phyloP scores from a whole-genome alignment of 1,140 invertebrate genomes.

The Drosophila lini region DNA sequence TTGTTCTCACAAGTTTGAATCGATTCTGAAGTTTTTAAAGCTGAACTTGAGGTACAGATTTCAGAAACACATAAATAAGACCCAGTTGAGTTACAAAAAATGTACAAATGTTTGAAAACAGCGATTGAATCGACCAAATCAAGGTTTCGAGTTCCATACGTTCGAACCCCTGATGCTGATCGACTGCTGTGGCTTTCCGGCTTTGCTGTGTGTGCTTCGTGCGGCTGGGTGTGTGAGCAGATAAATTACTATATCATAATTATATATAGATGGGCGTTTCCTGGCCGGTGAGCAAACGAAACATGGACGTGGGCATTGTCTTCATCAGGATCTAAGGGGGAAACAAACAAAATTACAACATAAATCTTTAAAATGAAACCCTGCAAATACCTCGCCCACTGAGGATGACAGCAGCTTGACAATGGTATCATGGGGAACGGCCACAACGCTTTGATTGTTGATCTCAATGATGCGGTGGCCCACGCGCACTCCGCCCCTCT shows the following conservation, averaged over 20 bases:
- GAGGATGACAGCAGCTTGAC: conserved; percentile 99
- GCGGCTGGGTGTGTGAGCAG: conserved; percentile 38
- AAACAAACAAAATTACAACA: conserved; percentile 73
- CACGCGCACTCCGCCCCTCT: conserved; percentile 98
- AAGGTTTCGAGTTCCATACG: too few species aligned
- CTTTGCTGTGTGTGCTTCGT: conserved; percentile 8
- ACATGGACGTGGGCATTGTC: conserved; percentile 99
- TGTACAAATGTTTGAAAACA: background rate
- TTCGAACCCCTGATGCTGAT: background rate
- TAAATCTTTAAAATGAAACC: background rate
- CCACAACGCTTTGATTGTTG: conserved; percentile 99
- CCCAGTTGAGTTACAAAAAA: background rate
- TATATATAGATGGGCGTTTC: conserved; percentile 99
- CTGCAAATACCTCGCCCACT: conserved; percentile 95
- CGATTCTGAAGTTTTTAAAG: background rate
- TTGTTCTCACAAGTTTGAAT: background rate
- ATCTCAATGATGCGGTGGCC: conserved; percentile 99
- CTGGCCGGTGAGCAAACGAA: conserved; percentile 98
- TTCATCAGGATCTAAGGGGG: conserved; percentile 98
- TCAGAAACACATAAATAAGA: background rate
- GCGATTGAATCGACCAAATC: conserved; percentile 1
- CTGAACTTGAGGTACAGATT: background rate
- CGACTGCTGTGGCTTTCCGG: background rate
- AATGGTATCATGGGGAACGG: conserved; percentile 99
- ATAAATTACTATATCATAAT: conserved; percentile 63